Base-by-base conservation (phyloP, 2,113 vertebrate species). In the Ploceus nigricollis region DNA sequence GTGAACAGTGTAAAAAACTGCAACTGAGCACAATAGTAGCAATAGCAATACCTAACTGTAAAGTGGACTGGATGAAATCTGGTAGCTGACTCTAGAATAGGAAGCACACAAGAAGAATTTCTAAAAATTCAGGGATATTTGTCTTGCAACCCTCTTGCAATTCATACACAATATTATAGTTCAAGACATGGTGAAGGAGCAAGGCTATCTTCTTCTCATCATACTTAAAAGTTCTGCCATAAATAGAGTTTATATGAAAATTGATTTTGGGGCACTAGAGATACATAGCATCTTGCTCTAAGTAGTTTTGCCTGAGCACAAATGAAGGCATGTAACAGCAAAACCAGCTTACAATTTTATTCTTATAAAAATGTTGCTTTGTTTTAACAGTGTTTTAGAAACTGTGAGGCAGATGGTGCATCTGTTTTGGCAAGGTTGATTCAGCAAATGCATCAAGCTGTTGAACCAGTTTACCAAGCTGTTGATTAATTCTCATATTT, bases 391-490 rank as follows among this genome's bases (percentile, higher is more conserved):
- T 19, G 15, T 57, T 87, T 85, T 82, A 87, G 64, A 90, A 91
- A 93, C 80, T n/a, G 56, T 12, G 47, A 95, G 75, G 79, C 90
- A 96, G 91, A 78, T 73, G 82, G 93, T 89, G 50, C 86, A 85
- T 95, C 95, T 92, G 73, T 89, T 95, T 89, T 51, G 84, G 86
- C 82, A 94, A 73, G 84, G 88, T 73, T 96, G 92, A 96, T 96
- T 97, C 95, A 95, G 95, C 95, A 95, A 94, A 90, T 66, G 61
- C 81, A 96, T 87, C 39, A 80, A 90, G 89, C 89, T 88, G 96
- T 39, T 79, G 82, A 94, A 96, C 97, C 79, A 95, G 94, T 96
- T 96, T 90, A 96, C 77, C 96, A 91, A 85, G 90, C 82, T 84
- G 33, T 56, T 86, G 94, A 90, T 97, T 94, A 95, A 96, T 91